phyloP scores from a whole-genome alignment of 2,888 invertebrate genomes.

The Drosophila austrosaltans region DNA sequence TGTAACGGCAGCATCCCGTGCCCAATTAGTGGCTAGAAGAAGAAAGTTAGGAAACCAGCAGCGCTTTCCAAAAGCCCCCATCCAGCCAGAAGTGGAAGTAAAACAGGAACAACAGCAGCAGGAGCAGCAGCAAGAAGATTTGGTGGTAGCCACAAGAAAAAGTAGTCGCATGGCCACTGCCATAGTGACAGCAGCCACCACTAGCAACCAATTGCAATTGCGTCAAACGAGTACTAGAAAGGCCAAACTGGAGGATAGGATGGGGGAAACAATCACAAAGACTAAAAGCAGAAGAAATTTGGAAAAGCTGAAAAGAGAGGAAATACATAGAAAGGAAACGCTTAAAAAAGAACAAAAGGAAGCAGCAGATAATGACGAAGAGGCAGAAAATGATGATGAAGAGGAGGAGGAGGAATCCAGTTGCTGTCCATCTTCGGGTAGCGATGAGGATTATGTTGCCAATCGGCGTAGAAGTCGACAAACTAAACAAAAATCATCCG shows the following conservation, averaged over 20 bases:
- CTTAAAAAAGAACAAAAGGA: conserved; percentile 31
- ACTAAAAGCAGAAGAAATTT: conserved; percentile 25
- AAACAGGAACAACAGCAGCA: conserved; percentile 55
- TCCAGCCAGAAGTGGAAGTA: conserved; percentile 79
- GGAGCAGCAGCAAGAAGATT: conserved; percentile 60
- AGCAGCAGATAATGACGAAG: conserved; percentile 34
- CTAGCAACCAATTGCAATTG: conserved; percentile 75
- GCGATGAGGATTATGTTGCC: conserved; percentile 72
- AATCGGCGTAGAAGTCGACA: conserved; percentile 19
- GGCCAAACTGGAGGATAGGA: conserved; percentile 82
- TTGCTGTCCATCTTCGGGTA: conserved; percentile 52
- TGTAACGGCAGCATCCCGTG: conserved; percentile 36
- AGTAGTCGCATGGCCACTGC: conserved; percentile 80
- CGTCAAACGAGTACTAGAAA: conserved; percentile 56
- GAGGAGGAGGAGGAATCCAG: conserved; percentile 53
- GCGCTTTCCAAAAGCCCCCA: conserved; percentile 83
- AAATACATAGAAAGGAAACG: conserved; percentile 32
- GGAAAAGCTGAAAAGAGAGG: conserved; percentile 23
- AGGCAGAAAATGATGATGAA: conserved; percentile 43
- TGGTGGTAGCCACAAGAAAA: conserved; percentile 70
- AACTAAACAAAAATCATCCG: conserved; percentile 67
- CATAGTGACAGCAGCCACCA: conserved; percentile 81
- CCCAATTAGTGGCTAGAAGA: conserved; percentile 64
- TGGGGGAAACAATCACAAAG: conserved; percentile 78
- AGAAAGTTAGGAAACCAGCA: conserved; percentile 60